Conservation (phyloP, 2,888 invertebrate genomes). For the Dexiosoma caninum region DNA sequence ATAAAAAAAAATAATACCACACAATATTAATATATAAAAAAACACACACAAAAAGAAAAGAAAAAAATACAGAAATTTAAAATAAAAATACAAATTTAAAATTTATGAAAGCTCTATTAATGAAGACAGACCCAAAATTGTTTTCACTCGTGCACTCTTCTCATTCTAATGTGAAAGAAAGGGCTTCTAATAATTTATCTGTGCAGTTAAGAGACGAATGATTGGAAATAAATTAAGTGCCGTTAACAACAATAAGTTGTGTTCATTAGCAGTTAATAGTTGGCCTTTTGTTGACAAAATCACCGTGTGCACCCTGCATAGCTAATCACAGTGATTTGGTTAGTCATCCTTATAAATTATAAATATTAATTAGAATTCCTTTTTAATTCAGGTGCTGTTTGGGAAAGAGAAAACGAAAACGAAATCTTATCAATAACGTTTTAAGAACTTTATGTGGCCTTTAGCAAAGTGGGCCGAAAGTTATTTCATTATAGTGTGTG, state of each 20-base stretch:
- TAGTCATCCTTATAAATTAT: neutral
- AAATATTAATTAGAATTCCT: neutral
- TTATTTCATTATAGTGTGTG: too few species aligned
- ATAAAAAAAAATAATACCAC: too few species aligned
- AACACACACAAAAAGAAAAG: too few species aligned
- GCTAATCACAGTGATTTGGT: neutral
- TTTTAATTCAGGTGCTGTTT: neutral
- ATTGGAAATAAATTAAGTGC: slow-evolving; percentile 26
- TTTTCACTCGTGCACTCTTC: neutral
- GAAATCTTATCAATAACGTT: too few species aligned
- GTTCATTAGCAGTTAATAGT: slow-evolving; percentile 2
- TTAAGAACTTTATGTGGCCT: too few species aligned
- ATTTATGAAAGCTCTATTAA: neutral
- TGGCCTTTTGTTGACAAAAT: slow-evolving; percentile 16
- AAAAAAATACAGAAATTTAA: too few species aligned
- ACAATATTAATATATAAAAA: too few species aligned
- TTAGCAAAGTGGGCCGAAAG: too few species aligned
- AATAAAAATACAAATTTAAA: too few species aligned
- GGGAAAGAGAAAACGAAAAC: too few species aligned
- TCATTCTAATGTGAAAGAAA: neutral
- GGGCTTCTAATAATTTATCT: neutral
- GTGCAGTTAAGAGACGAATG: neutral
- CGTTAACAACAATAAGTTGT: slow-evolving; percentile 11
- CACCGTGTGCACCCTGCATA: neutral
- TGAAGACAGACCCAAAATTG: neutral